Percentiles rank a stretch among this genome's conserved stretches.
These are phyloP conservation scores for Harpalus rufipes DNA, from an alignment of 2,888 invertebrate species.

Conservation along the genomic window DNA sequence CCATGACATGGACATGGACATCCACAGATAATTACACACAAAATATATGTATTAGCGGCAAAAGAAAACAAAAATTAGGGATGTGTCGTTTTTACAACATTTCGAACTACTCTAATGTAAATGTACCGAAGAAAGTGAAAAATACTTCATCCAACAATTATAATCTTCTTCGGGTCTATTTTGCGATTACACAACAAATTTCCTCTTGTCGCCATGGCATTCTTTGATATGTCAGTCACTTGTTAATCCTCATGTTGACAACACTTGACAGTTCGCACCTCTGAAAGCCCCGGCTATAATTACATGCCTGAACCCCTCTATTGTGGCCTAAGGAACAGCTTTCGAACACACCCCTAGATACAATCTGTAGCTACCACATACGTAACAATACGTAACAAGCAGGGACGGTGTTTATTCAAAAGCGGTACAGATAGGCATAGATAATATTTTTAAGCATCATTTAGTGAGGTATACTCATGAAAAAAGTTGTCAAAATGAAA, in stretches of 20 bases:
- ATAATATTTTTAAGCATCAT: too few relatives aligned
- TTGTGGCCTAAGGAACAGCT: conserved; percentile 21
- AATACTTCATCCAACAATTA: too few relatives aligned
- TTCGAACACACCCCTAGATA: conserved; percentile 19
- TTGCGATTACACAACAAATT: background rate
- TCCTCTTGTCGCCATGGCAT: background rate
- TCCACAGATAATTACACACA: background rate
- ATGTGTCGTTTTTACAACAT: too few relatives aligned
- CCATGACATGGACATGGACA: background rate
- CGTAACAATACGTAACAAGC: conserved; percentile 37
- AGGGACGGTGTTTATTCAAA: background rate
- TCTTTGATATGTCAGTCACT: conserved; percentile 36
- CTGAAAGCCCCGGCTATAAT: conserved; percentile 33
- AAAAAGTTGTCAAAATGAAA: too few relatives aligned
- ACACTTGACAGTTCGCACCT: conserved; percentile 51
- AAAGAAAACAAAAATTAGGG: too few relatives aligned
- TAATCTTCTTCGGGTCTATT: background rate
- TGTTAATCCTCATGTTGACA: conserved; percentile 34
- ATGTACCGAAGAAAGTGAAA: too few relatives aligned
- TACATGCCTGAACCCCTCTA: conserved; percentile 19
- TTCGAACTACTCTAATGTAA: too few relatives aligned
- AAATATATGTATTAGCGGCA: background rate
- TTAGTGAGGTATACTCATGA: too few relatives aligned
- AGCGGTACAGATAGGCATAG: background rate
- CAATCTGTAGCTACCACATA: conserved; percentile 31